These are phyloP conservation scores for Hippoglossus stenolepis DNA, from an alignment of 2,113 vertebrate genomes.

Conservation along the genomic window DNA sequence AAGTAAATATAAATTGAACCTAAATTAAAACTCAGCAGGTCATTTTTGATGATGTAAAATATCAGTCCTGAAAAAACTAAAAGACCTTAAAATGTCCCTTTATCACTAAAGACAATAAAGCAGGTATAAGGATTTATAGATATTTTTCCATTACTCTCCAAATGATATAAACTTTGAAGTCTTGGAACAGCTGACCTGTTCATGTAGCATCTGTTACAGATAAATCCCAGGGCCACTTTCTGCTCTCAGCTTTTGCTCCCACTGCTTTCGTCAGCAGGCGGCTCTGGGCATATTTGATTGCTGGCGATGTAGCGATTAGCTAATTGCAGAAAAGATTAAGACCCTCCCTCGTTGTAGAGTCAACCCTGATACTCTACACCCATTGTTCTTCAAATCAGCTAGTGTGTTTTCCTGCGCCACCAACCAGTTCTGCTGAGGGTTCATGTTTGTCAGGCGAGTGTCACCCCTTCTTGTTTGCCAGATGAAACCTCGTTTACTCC, in stretches of 20 bases:
- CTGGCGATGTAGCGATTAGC: slow-evolving; percentile 8
- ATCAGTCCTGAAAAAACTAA: neutral
- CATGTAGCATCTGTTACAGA: neutral
- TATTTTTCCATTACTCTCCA: neutral
- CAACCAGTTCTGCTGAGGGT: slow-evolving; percentile 4
- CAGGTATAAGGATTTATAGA: neutral
- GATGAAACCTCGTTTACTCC: slow-evolving; percentile 41
- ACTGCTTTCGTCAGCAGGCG: neutral
- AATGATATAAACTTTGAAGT: neutral
- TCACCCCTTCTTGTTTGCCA: slow-evolving; percentile 58
- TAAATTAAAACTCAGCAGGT: neutral
- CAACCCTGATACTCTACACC: neutral
- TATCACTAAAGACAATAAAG: neutral
- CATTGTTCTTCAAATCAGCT: neutral
- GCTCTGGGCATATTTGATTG: neutral
- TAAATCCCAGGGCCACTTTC: neutral
- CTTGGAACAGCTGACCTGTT: neutral
- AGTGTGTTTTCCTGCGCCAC: neutral
- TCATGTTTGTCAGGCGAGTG: slow-evolving; percentile 25
- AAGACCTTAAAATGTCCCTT: neutral
- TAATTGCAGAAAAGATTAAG: neutral
- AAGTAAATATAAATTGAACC: neutral
- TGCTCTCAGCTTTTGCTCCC: neutral
- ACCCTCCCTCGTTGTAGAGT: neutral
- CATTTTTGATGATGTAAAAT: neutral